phyloP scores from a whole-genome alignment of 2,888 invertebrate genomes.

The Crocallis elinguaria region DNA sequence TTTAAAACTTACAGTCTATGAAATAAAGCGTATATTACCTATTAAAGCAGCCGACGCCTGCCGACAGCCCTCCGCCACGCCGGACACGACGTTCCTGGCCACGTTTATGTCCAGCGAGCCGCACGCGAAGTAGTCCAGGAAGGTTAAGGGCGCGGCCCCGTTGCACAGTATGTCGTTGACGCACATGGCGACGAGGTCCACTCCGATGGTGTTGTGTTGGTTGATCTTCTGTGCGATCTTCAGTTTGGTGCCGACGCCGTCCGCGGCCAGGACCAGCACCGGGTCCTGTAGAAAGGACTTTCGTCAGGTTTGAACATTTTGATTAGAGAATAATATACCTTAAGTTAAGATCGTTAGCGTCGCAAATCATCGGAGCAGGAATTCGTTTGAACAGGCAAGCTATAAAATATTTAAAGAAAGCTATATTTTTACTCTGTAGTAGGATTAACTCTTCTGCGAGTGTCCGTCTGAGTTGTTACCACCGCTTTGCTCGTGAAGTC shows the following conservation, averaged over 20 bases:
- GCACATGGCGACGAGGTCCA: constrained; percentile 99
- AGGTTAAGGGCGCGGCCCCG: constrained; percentile 97
- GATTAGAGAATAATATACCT: neutral
- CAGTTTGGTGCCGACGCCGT: constrained; percentile 99
- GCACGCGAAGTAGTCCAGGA: constrained; percentile 98
- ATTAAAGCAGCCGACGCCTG: constrained; percentile 93
- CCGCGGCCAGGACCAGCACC: constrained; percentile 96
- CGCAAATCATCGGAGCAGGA: too few species aligned
- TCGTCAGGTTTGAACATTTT: neutral
- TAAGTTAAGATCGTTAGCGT: too few species aligned
- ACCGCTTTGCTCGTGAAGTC: too few species aligned
- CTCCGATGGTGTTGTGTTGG: constrained; percentile 92
- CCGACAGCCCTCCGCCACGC: constrained; percentile 93
- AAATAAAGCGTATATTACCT: constrained; percentile 80
- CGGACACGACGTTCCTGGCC: constrained; percentile 89
- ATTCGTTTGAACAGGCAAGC: too few species aligned
- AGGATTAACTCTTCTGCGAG: too few species aligned
- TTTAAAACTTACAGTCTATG: neutral
- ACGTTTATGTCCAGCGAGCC: constrained; percentile 90
- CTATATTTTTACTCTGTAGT: too few species aligned
- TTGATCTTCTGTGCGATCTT: constrained; percentile 93
- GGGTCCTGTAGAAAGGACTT: constrained; percentile 86
- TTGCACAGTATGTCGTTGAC: constrained; percentile 98
- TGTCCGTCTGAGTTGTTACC: too few species aligned
- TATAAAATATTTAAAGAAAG: too few species aligned